Percentiles rank a stretch among this genome's conserved stretches.
Evolutionary conservation across 2,797 vertebrate species (phyloP).

Genomic region (Agapornis canus): DNA sequence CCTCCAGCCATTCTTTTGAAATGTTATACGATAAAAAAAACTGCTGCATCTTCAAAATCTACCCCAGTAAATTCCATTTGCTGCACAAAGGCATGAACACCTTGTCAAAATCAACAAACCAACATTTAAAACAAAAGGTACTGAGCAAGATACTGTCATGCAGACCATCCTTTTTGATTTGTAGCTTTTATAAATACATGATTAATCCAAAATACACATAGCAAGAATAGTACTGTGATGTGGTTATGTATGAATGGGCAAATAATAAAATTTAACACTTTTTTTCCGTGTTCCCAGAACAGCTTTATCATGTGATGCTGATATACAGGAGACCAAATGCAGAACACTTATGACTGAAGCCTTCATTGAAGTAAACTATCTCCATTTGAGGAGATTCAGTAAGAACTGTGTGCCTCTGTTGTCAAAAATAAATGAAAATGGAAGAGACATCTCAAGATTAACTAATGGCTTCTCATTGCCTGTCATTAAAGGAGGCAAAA

Average conservation of each 20-base stretch:
- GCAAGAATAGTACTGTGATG: background rate
- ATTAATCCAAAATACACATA: background rate
- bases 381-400: background rate
- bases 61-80: background rate
- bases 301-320: background rate
- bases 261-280: background rate
- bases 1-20: background rate
- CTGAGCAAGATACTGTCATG: background rate
- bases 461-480: background rate
- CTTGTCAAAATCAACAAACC: background rate
- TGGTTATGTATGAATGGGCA: background rate
- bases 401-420: background rate
- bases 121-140: background rate
- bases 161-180: background rate
- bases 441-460: background rate
- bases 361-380: background rate
- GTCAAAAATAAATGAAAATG: background rate
- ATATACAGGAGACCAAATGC: background rate
- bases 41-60: background rate
- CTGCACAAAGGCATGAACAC: background rate
- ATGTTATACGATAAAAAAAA: background rate
- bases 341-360: background rate
- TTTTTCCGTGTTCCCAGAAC: background rate
- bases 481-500: background rate
- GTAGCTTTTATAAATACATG: background rate